Conservation (phyloP, 23 tunicate genomes). For the Phallusia fumigata region DNA sequence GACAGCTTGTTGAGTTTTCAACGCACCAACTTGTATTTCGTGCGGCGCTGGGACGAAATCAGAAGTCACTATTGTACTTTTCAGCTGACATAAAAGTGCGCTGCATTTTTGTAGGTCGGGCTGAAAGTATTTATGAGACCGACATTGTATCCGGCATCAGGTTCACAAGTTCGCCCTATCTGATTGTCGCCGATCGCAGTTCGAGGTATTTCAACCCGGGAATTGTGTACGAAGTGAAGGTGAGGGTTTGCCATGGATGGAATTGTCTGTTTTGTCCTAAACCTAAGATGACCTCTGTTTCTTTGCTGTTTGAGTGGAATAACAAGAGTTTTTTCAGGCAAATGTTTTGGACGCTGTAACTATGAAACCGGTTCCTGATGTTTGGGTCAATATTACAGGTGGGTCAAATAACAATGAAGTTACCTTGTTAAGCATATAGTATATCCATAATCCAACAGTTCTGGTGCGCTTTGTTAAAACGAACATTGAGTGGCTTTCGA, state of each 20-base stretch:
- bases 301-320: no score
- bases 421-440: not conserved
- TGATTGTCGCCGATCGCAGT: not conserved
- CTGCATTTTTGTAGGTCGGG: constrained; percentile 12
- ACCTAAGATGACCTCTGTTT: no score
- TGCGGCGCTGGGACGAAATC: no score
- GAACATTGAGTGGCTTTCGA: no score
- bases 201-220: constrained; percentile 16
- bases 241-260: no score
- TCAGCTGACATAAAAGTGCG: no score
- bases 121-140: constrained; percentile 20
- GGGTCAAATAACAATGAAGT: not conserved
- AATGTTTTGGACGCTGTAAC: constrained; percentile 15
- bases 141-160: constrained; percentile 24
- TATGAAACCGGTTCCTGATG: not conserved
- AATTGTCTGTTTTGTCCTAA: no score
- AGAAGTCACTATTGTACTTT: no score
- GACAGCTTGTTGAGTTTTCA: no score
- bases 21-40: no score
- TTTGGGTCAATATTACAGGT: not conserved
- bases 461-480: no score
- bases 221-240: constrained; percentile 28
- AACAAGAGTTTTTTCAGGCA: not conserved
- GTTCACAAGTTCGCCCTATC: constrained; percentile 20
- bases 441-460: no score